Percentiles rank a stretch among this genome's conserved stretches.
Evolutionary conservation across 92 coral and sea anemone species (phyloP).

Genomic region (Epizoanthus rinbou): DNA sequence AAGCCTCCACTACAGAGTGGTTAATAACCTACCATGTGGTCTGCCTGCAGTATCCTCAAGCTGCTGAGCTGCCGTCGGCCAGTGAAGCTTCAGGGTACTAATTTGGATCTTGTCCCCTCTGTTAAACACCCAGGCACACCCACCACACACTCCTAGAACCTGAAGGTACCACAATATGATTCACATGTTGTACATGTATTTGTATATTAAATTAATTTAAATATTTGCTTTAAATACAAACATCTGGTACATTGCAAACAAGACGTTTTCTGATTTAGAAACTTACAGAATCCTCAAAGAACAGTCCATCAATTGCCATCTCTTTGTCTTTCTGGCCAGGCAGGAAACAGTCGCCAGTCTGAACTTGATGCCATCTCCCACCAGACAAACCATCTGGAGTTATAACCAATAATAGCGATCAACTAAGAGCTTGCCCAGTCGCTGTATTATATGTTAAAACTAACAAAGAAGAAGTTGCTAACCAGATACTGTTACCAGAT

Average conservation of each 20-base stretch:
- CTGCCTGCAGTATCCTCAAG: background rate
- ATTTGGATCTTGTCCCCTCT: constrained; percentile 77
- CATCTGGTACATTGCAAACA: no score
- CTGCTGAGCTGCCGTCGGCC: constrained; percentile 50
- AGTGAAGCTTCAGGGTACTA: constrained; percentile 68
- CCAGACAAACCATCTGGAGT: background rate
- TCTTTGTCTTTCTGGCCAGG: constrained; percentile 87
- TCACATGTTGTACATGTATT: background rate
- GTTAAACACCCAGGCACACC: constrained; percentile 88
- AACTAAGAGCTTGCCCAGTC: no score
- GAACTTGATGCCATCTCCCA: constrained; percentile 93
- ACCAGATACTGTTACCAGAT: no score
- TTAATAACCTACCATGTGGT: constrained; percentile 17
- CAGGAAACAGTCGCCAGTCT: constrained; percentile 82
- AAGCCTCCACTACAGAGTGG: no score
- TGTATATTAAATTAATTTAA: background rate
- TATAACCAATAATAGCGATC: background rate
- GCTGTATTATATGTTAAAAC: background rate
- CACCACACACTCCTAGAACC: constrained; percentile 80
- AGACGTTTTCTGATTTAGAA: background rate
- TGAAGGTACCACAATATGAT: constrained; percentile 18
- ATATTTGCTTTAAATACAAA: background rate
- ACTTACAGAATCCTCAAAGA: constrained; percentile 86
- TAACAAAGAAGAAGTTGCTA: background rate
- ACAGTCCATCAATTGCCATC: constrained; percentile 83